Base-by-base conservation (phyloP, 1,140 invertebrate species). In the Meteorus sp. region DNA sequence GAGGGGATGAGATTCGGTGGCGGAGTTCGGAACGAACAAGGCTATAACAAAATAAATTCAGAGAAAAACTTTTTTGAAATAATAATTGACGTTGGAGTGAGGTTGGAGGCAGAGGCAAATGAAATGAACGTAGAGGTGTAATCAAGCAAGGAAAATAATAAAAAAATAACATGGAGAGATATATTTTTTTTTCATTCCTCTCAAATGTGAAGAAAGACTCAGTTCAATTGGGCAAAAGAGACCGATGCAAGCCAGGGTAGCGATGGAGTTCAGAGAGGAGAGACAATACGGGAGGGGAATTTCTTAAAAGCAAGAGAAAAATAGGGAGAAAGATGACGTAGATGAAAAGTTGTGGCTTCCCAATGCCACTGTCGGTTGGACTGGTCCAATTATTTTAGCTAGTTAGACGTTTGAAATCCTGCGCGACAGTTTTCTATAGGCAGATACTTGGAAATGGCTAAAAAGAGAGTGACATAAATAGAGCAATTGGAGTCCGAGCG, bases 301-400 rank as follows among this genome's bases (percentile, higher is more conserved):
- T 4, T 7, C 11, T 22, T 35, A 25, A 20, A 22, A 37, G 25
- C 17, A 9, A 19, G n/a, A 23, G 7, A 47, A 20, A 17, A 22
- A 22, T 25, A 35, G 35, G 23, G 33, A 22, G 25, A 33, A 25
- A 22, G 43, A n/a, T 51, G 37, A 35, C 35, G 29, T 19, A 23
- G 56, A 52, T 59, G 48, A 52, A 59, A 59, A 59, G 56, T 57
- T 52, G 39, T 22, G 48, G 39, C 48, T 39, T 59, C 52, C 52
- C 56, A 52, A 59, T 59, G 48, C 22, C 48, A 45, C 56, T 29
- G 45, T 27, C 19, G 31, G 23, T n/a, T 43, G 37, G 47, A 41
- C 45, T 29, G 35, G 51, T 56, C 59, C 59, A 61, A 61, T 61
- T 61, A 61, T 61, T 61, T 56, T 17, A 61, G 52, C 53, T 56